Evolutionary conservation across 2,888 invertebrate species (phyloP).

Genomic region (Ennomos fuscantarius): DNA sequence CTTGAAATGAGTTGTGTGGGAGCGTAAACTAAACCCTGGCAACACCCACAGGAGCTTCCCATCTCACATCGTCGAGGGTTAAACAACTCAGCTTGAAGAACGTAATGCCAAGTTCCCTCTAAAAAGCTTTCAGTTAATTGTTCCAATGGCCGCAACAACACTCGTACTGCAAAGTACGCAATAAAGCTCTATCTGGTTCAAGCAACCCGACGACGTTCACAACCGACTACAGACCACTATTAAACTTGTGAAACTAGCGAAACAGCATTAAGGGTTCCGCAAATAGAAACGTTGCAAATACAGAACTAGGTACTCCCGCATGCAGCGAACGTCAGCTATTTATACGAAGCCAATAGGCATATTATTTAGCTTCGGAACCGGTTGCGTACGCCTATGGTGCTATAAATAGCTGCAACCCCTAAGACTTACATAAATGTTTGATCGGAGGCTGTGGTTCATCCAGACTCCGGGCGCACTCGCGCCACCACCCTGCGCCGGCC

Average conservation of each 20-base stretch:
- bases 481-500: constrained; percentile 37
- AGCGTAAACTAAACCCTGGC: constrained; percentile 11
- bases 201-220: constrained; percentile 40
- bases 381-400: constrained; percentile 55
- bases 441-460: constrained; percentile 73
- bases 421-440: constrained; percentile 75
- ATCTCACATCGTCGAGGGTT: too few relatives aligned
- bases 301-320: constrained; percentile 47
- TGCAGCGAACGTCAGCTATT: constrained; percentile 56
- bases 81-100: constrained; percentile 12
- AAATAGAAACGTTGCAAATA: constrained; percentile 66
- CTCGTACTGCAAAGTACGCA: constrained; percentile 40
- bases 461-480: constrained; percentile 40
- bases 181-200: constrained; percentile 40
- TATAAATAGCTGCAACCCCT: constrained; percentile 80
- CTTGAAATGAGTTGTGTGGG: constrained; percentile 6
- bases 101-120: constrained; percentile 22
- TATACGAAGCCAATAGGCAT: constrained; percentile 52
- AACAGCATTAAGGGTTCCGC: constrained; percentile 60
- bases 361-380: constrained; percentile 53
- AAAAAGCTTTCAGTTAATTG: constrained; percentile 52
- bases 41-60: constrained; percentile 29
- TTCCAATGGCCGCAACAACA: constrained; percentile 42
- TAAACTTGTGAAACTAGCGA: constrained; percentile 63
- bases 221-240: constrained; percentile 39